A percentile compares a stretch with the other conserved stretches of the same genome.
Conservation (phyloP, 2,797 vertebrate species). For the Neosalanx taihuensis region DNA sequence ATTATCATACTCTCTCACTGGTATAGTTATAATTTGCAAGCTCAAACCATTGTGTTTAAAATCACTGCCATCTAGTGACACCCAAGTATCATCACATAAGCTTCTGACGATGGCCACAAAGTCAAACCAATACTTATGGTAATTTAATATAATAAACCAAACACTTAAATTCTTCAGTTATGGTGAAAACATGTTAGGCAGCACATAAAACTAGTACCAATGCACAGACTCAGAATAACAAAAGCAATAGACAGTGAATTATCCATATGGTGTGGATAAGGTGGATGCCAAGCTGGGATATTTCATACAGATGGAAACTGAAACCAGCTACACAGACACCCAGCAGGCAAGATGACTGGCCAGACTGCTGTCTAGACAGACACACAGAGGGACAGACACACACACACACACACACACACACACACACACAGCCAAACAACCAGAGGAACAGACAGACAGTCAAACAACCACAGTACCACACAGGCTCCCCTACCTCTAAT, state of each 20-base stretch:
- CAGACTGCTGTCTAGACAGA: neutral
- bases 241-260: neutral
- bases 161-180: neutral
- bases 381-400: neutral
- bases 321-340: neutral
- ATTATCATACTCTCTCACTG: neutral
- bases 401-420: neutral
- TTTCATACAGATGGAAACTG: neutral
- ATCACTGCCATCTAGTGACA: conserved; percentile 21
- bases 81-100: conserved; percentile 3
- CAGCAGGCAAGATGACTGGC: neutral
- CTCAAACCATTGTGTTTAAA: neutral
- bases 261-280: neutral
- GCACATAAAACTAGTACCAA: too few species aligned
- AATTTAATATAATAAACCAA: neutral
- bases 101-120: neutral
- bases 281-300: neutral
- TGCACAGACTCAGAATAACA: neutral
- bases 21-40: neutral
- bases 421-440: neutral
- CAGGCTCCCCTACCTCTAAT: conserved; percentile 55
- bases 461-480: neutral
- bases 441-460: neutral
- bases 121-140: neutral
- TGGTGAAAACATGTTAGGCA: too few species aligned